Conservation (phyloP, 2,113 vertebrate species). For the Emydura subglobosa region DNA sequence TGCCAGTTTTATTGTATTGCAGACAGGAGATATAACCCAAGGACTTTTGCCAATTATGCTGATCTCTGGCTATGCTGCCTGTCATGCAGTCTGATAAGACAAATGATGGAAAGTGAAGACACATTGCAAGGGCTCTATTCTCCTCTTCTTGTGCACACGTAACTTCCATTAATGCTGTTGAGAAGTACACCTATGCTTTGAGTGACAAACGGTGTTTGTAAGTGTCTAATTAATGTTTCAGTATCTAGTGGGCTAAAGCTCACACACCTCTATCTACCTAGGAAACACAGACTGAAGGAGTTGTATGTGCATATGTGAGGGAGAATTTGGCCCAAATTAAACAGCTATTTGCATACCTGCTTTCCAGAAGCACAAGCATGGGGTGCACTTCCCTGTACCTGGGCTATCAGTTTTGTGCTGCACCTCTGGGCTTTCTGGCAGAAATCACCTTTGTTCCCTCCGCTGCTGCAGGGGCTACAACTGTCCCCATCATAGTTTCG, state of each 20-base stretch:
- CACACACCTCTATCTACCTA: neutral
- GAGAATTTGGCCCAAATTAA: neutral
- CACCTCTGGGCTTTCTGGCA: neutral
- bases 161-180: neutral
- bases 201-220: neutral
- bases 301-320: neutral
- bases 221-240: neutral
- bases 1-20: constrained; percentile 43
- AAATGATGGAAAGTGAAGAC: neutral
- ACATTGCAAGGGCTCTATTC: neutral
- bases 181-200: neutral
- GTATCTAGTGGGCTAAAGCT: neutral
- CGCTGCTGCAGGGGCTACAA: neutral
- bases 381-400: neutral
- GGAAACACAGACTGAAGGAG: neutral
- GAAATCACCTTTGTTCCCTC: constrained; percentile 23
- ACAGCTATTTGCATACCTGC: neutral
- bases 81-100: neutral
- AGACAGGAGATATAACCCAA: constrained; percentile 43
- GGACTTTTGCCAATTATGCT: constrained; percentile 18
- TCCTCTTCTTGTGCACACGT: neutral
- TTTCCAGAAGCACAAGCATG: neutral
- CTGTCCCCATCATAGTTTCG: neutral
- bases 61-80: neutral
- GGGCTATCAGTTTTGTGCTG: too few species aligned